These are phyloP conservation scores for Siniperca obscura DNA, from an alignment of 2,797 vertebrate genomes.

Conservation along the genomic window DNA sequence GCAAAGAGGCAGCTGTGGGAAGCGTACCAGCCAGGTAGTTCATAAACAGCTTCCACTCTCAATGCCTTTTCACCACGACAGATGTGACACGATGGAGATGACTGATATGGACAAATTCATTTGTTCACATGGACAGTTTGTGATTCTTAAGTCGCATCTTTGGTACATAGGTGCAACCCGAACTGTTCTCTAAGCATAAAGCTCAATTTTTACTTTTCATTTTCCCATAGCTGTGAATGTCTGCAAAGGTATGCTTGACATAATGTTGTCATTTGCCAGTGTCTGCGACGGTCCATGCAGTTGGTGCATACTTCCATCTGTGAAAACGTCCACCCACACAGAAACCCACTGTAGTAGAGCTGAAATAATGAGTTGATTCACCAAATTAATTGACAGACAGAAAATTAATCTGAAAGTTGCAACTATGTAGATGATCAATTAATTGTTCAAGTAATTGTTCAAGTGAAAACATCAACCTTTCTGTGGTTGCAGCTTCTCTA, in stretches of 20 bases:
- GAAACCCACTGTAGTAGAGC: background rate
- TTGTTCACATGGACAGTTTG: background rate
- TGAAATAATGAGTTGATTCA: slow-evolving; percentile 10
- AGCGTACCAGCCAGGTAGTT: background rate
- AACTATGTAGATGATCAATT: slow-evolving; percentile 1
- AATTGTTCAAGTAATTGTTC: background rate
- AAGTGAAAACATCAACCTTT: background rate
- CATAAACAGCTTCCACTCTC: background rate
- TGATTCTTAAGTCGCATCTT: background rate
- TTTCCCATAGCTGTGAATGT: background rate
- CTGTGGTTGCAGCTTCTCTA: background rate
- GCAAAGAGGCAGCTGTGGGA: slow-evolving; percentile 22
- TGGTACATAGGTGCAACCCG: background rate
- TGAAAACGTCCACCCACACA: slow-evolving; percentile 1
- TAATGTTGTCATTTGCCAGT: background rate
- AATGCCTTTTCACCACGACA: background rate
- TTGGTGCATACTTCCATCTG: background rate
- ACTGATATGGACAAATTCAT: background rate
- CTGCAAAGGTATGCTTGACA: background rate
- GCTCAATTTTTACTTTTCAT: background rate
- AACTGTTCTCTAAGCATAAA: background rate
- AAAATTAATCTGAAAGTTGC: background rate
- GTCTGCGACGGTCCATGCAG: background rate
- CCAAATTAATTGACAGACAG: background rate
- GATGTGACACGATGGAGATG: background rate